A percentile compares a stretch with the other conserved stretches of the same genome.
These are phyloP conservation scores for Porites cylindrica DNA, from an alignment of 92 coral and sea anemone species.

Conservation along the genomic window DNA sequence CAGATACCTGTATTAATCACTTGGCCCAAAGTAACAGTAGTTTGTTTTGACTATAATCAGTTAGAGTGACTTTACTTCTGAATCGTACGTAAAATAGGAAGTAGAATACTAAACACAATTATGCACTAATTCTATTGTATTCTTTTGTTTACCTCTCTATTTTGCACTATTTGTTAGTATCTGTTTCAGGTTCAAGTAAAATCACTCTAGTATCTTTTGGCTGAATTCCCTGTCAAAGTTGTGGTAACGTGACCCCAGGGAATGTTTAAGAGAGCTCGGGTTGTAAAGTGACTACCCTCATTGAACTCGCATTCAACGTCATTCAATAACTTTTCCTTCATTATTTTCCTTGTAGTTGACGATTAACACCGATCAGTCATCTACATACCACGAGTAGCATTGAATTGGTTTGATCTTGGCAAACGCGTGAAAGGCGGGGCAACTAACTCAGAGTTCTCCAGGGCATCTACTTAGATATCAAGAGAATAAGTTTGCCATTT, in stretches of 20 bases:
- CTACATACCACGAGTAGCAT: not conserved
- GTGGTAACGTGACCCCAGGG: constrained; percentile 17
- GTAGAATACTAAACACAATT: too few relatives aligned
- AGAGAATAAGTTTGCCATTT: not conserved
- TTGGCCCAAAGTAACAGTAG: too few relatives aligned
- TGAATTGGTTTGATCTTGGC: constrained; percentile 4
- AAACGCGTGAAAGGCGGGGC: constrained; percentile 9
- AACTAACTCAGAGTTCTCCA: constrained; percentile 22
- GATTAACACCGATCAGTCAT: constrained; percentile 32
- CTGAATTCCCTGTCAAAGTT: not conserved
- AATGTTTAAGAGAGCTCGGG: constrained; percentile 9
- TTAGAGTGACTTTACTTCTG: too few relatives aligned
- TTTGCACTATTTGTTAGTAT: too few relatives aligned
- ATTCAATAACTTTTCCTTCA: not conserved
- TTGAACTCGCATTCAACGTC: not conserved
- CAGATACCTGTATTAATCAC: too few relatives aligned
- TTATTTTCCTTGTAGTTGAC: constrained; percentile 21
- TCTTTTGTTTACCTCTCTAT: too few relatives aligned
- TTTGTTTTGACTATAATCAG: too few relatives aligned
- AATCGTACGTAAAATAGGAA: too few relatives aligned
- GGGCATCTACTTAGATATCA: constrained; percentile 9
- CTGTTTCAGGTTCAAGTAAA: too few relatives aligned
- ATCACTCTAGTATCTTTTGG: not conserved
- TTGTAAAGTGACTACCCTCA: not conserved
- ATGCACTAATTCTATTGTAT: too few relatives aligned